Percentiles rank a stretch among this genome's conserved stretches.
phyloP scores from a whole-genome alignment of 2,888 invertebrate species.

The Gymnosoma rotundatum region DNA sequence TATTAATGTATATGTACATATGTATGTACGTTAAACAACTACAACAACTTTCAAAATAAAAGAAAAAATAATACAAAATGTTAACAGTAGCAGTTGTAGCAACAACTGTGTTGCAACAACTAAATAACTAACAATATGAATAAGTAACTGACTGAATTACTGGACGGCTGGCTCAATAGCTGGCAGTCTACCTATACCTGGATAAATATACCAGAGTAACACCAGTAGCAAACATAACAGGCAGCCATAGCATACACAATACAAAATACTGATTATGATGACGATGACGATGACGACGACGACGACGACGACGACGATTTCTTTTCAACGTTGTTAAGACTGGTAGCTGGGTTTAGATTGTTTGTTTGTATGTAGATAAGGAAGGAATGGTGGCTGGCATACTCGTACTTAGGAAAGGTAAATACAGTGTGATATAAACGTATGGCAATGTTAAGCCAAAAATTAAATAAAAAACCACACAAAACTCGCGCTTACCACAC shows the following conservation, averaged over 20 bases:
- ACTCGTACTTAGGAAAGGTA: constrained; percentile 17
- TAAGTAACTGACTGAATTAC: constrained; percentile 27
- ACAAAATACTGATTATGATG: constrained; percentile 37
- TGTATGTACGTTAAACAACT: background rate
- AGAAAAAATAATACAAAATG: background rate
- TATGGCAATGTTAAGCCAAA: constrained; percentile 43
- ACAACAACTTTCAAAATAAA: constrained; percentile 9
- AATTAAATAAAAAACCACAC: constrained; percentile 63
- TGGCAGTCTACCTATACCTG: constrained; percentile 23
- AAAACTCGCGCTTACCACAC: constrained; percentile 64
- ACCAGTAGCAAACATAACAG: constrained; percentile 62
- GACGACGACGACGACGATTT: constrained; percentile 38
- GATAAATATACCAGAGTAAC: constrained; percentile 55
- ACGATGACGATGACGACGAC: constrained; percentile 25
- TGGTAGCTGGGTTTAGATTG: constrained; percentile 48
- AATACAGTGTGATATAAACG: constrained; percentile 30
- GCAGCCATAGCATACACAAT: constrained; percentile 45
- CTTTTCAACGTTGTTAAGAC: constrained; percentile 52
- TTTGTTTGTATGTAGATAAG: constrained; percentile 57
- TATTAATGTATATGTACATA: background rate
- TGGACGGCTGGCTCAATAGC: constrained; percentile 1
- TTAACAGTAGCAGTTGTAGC: constrained; percentile 18
- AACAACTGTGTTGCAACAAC: constrained; percentile 50
- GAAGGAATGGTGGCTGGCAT: constrained; percentile 20
- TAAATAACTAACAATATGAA: constrained; percentile 42